Evolutionary conservation across 2,113 vertebrate species (phyloP).

Genomic region (Semnornis frantzii): DNA sequence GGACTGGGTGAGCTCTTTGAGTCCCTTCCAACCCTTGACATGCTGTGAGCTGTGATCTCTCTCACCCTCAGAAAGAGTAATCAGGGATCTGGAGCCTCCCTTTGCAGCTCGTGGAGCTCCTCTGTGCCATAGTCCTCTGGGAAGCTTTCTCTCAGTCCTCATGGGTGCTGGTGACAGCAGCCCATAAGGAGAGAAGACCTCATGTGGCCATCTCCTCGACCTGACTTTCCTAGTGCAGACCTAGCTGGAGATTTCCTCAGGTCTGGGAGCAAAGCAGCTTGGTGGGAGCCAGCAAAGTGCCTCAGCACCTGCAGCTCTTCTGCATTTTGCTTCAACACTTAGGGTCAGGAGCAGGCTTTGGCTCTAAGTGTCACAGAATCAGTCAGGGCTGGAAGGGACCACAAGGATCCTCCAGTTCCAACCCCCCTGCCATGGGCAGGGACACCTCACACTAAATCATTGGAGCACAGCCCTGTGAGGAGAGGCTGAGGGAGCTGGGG

Average conservation of each 20-base stretch:
- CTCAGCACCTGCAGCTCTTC: background rate
- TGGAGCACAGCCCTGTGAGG: too few relatives aligned
- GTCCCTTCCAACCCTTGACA: too few relatives aligned
- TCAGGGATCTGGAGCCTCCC: background rate
- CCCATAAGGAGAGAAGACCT: rapidly evolving
- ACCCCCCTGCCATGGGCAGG: too few relatives aligned
- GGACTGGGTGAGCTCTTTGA: too few relatives aligned
- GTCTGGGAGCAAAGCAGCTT: background rate
- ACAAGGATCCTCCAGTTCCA: too few relatives aligned
- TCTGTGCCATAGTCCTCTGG: background rate
- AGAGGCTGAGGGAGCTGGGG: too few relatives aligned
- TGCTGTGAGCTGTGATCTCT: too few relatives aligned
- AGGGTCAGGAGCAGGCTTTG: background rate
- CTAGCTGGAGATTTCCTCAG: background rate
- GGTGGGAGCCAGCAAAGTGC: background rate
- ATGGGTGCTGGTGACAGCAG: background rate
- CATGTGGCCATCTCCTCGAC: background rate
- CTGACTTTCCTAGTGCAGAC: background rate
- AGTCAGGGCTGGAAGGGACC: too few relatives aligned
- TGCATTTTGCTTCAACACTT: background rate
- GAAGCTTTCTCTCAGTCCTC: background rate
- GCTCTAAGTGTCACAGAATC: background rate
- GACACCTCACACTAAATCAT: too few relatives aligned
- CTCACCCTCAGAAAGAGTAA: background rate
- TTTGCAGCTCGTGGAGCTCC: background rate